Conservation (phyloP, 2,888 invertebrate species). For the Aphodius granarius region DNA sequence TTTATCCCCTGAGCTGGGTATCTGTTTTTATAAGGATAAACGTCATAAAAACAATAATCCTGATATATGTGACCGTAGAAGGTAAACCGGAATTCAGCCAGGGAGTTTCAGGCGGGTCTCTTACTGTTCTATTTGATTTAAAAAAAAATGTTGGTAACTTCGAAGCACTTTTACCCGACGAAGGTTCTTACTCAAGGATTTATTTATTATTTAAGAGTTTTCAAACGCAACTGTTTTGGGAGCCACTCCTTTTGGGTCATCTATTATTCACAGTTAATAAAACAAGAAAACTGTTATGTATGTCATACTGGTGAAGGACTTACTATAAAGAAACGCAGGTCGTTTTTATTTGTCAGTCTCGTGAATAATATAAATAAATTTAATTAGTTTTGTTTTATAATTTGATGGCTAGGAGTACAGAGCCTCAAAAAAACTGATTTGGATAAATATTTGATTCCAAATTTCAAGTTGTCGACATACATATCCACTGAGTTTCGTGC, state of each 20-base stretch:
- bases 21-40: neutral
- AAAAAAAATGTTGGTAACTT: neutral
- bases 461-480: too few species aligned
- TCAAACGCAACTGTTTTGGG: neutral
- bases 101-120: neutral
- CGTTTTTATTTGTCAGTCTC: too few species aligned
- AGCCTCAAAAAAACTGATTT: too few species aligned
- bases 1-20: neutral
- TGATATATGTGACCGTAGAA: neutral
- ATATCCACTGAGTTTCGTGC: too few species aligned
- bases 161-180: neutral
- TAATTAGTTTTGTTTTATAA: too few species aligned
- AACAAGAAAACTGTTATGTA: neutral
- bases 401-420: too few species aligned
- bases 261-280: neutral
- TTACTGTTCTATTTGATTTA: neutral
- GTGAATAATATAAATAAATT: too few species aligned
- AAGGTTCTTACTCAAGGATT: neutral
- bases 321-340: neutral
- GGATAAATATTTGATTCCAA: too few species aligned
- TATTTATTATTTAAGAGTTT: neutral
- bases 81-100: neutral
- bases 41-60: neutral
- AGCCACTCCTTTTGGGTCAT: neutral
- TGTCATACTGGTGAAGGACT: neutral